phyloP scores from a whole-genome alignment of 2,888 invertebrate species.

The Clivina fossor region DNA sequence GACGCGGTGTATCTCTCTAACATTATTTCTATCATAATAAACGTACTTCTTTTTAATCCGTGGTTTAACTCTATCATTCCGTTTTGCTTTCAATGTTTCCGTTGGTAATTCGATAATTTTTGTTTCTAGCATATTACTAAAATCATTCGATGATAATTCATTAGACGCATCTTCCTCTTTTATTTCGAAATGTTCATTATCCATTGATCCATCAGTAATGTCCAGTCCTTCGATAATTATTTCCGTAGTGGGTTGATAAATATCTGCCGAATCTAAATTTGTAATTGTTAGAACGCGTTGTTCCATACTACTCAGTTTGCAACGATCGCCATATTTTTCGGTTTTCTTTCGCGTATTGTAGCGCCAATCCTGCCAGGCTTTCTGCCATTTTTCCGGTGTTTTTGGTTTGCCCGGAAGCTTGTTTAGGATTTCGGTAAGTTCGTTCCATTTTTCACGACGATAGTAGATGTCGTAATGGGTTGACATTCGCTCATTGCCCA shows the following conservation, averaged over 20 bases:
- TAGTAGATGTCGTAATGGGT: constrained; percentile 18
- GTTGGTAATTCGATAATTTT: constrained; percentile 6
- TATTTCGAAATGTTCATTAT: constrained; percentile 5
- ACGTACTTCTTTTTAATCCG: constrained; percentile 19
- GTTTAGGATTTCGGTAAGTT: constrained; percentile 12
- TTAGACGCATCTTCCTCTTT: constrained; percentile 7
- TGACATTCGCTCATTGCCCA: constrained; percentile 14
- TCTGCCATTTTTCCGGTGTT: constrained; percentile 23
- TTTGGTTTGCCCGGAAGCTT: constrained; percentile 26
- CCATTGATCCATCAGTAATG: background rate
- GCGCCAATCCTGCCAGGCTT: constrained; percentile 28
- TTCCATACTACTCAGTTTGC: constrained; percentile 13
- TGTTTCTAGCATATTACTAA: constrained; percentile 18
- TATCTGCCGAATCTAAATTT: background rate
- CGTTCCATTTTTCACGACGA: constrained; percentile 9
- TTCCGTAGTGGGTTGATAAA: background rate
- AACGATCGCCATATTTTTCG: too few relatives aligned
- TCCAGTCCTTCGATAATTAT: background rate
- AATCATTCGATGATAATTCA: too few relatives aligned
- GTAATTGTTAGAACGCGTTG: constrained; percentile 4
- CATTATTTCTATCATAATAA: constrained; percentile 17
- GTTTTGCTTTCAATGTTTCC: background rate
- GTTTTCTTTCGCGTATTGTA: constrained; percentile 20
- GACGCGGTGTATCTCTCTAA: constrained; percentile 7
- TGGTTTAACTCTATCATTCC: background rate